Percentiles rank a stretch among this genome's conserved stretches.
phyloP scores from a whole-genome alignment of 2,113 vertebrate genomes.

The Hiodon tergisus region DNA sequence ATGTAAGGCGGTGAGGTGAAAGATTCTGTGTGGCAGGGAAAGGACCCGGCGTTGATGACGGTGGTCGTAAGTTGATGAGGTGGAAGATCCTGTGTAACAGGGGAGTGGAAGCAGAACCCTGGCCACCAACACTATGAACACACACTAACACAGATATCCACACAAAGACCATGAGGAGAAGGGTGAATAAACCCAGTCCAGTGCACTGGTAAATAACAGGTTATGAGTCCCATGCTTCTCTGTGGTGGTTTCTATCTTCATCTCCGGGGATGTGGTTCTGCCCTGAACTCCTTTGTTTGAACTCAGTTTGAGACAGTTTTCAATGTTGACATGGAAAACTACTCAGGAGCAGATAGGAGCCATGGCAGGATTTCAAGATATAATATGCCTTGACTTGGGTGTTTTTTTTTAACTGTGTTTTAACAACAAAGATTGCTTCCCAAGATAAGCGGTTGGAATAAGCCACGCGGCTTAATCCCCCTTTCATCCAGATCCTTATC shows the following conservation, averaged over 20 bases:
- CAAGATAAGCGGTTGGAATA: constrained; percentile 16
- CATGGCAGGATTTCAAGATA: constrained; percentile 57
- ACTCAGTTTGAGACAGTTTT: constrained; percentile 62
- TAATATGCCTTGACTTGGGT: constrained; percentile 46
- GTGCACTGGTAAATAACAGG: constrained; percentile 48
- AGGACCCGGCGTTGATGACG: no score
- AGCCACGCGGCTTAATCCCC: constrained; percentile 45
- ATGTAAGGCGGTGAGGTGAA: no score
- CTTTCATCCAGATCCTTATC: constrained; percentile 40
- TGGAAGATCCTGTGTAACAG: no score
- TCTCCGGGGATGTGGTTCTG: constrained; percentile 61
- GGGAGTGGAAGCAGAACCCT: neutral
- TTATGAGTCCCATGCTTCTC: constrained; percentile 42
- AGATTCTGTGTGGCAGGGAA: no score
- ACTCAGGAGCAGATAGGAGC: constrained; percentile 43
- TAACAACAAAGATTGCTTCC: constrained; percentile 38
- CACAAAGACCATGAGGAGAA: constrained; percentile 51
- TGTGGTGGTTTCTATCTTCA: constrained; percentile 46
- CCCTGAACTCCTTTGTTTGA: constrained; percentile 51
- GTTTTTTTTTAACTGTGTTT: constrained; percentile 33
- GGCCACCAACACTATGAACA: neutral
- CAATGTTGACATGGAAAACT: constrained; percentile 35
- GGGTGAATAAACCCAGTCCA: constrained; percentile 54
- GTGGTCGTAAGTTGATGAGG: no score
- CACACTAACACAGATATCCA: neutral